These are phyloP conservation scores for Paralvinella palmiformis DNA, from an alignment of 1,140 invertebrate genomes.

Conservation along the genomic window DNA sequence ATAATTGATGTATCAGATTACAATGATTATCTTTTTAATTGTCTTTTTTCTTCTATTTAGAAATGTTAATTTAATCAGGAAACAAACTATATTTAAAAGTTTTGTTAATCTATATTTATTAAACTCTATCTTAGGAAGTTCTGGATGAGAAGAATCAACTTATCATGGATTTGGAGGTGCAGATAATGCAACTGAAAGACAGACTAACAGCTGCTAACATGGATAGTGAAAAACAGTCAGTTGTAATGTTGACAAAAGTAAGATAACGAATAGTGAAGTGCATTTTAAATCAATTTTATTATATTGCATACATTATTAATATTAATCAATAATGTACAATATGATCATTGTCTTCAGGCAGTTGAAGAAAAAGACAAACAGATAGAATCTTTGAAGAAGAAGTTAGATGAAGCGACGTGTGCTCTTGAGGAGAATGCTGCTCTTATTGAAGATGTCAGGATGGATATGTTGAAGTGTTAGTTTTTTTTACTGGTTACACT, in stretches of 20 bases:
- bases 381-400: conserved; percentile 62
- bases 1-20: too few relatives aligned
- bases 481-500: too few relatives aligned
- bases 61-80: too few relatives aligned
- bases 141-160: conserved; percentile 62
- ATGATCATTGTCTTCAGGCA: conserved; percentile 42
- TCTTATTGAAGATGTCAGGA: conserved; percentile 56
- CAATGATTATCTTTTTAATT: too few relatives aligned
- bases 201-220: conserved; percentile 46
- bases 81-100: too few relatives aligned
- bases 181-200: conserved; percentile 49
- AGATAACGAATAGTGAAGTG: neutral
- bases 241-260: conserved; percentile 45
- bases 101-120: neutral
- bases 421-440: conserved; percentile 61
- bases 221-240: conserved; percentile 49
- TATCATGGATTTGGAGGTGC: conserved; percentile 54
- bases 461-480: conserved; percentile 5
- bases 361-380: conserved; percentile 59
- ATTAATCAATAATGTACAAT: too few relatives aligned
- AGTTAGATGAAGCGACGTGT: conserved; percentile 62
- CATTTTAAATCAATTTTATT: neutral
- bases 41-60: too few relatives aligned
- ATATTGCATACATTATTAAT: too few relatives aligned
- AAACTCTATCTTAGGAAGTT: conserved; percentile 49